phyloP scores from a whole-genome alignment of 2,888 invertebrate genomes.

The Atethmia centrago region DNA sequence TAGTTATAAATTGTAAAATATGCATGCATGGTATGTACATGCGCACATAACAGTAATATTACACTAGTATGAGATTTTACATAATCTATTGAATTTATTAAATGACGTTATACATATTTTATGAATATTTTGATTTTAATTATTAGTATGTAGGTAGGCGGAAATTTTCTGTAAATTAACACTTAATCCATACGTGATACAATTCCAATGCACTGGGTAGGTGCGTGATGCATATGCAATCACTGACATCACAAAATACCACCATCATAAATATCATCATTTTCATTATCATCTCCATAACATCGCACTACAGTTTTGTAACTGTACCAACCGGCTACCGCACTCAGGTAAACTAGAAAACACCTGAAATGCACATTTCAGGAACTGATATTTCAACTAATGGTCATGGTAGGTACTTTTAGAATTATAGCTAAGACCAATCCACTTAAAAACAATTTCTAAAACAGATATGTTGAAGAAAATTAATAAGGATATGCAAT shows the following conservation, averaged over 20 bases:
- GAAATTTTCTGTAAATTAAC: constrained; percentile 30
- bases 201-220: constrained; percentile 11
- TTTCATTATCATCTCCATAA: neutral
- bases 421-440: no score
- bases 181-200: constrained; percentile 19
- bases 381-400: neutral
- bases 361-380: neutral
- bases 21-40: no score
- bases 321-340: neutral
- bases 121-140: constrained; percentile 22
- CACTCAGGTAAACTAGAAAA: neutral
- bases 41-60: neutral
- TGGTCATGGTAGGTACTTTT: neutral
- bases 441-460: neutral
- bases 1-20: constrained; percentile 23
- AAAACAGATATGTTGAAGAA: neutral
- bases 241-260: constrained; percentile 34
- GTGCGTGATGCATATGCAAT: constrained; percentile 17
- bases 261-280: neutral
- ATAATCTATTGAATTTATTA: constrained; percentile 26
- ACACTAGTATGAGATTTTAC: constrained; percentile 23
- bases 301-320: neutral
- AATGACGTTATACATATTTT: constrained; percentile 6
- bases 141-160: constrained; percentile 1
- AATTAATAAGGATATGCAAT: neutral